phyloP scores from a whole-genome alignment of 2,113 vertebrate genomes.

The Vombatus ursinus region DNA sequence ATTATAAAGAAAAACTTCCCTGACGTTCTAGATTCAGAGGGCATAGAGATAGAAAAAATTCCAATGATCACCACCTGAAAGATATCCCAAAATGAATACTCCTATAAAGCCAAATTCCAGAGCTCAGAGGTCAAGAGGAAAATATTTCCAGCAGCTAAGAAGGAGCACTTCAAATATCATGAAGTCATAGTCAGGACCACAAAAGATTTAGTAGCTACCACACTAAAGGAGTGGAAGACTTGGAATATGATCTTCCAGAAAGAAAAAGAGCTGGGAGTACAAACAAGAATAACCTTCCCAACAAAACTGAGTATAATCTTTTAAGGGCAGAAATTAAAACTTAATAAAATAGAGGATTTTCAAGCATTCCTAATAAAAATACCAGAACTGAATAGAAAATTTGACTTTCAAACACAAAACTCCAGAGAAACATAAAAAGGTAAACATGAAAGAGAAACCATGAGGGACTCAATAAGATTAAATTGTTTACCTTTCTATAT shows the following conservation, averaged over 20 bases:
- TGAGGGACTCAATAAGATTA: not conserved
- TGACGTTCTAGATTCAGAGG: not conserved
- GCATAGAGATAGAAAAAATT: not conserved
- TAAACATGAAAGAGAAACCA: not conserved
- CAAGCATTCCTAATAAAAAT: not conserved
- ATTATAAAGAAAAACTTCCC: not conserved
- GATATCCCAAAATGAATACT: not conserved
- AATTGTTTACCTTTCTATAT: not conserved
- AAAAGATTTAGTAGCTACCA: not conserved
- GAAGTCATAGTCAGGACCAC: no score
- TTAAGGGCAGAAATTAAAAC: not conserved
- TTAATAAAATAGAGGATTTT: not conserved
- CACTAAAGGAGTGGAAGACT: not conserved
- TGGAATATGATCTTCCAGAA: not conserved
- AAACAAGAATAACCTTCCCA: not conserved
- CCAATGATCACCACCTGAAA: not conserved
- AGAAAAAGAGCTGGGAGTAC: not conserved
- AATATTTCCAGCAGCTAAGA: not conserved
- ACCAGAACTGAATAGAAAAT: not conserved
- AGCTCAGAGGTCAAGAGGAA: not conserved
- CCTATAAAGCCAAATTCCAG: not conserved
- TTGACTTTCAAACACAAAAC: not conserved
- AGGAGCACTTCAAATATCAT: not conserved
- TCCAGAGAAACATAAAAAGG: not conserved
- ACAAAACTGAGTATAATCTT: not conserved